Evolutionary conservation across 2,888 invertebrate genomes (phyloP), one percentile per base, ranked within the genome.

Genomic region (Agriopis aurantiaria): DNA sequence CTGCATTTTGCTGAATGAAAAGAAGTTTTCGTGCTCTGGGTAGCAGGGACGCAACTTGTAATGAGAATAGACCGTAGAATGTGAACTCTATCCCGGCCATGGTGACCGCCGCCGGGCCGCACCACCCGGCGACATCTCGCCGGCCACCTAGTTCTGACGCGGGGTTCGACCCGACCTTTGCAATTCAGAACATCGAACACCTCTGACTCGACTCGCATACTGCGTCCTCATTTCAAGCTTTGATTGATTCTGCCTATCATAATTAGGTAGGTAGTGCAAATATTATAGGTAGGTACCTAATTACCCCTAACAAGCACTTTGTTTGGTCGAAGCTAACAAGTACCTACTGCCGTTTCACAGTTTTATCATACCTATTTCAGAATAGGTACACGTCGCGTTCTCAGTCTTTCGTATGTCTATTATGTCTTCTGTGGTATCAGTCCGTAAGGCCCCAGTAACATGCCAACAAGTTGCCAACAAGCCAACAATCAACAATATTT

Each of bases 81-180:
- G 1, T 3, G 5, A 33, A 4, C 33, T 33, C 33, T 4, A 33
- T 12, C 6, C 56, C 33, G 33, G 5, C 5, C 4, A 3, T 3
- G 0, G 33, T 5, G 33, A 3, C 33, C 33, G 67, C 33, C 33
- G 67, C 79, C 73, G 79, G 59, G 74, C 74, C 75, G 78, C 63
- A 76, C 72, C 80, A 78, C 78, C 76, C 82, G 76, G 79, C 75
- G 80, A 74, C 64, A 71, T 75, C 76, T 6, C 76, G 69, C 69
- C 77, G 66, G 76, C 69, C 75, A 71, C 74, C 75, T 61, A 70
- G 68, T 73, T 75, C 63, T 40, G 58, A 65, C 12, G 46, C 33
- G 52, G 17, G 10, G 14, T 33, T 33, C 49, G 33, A 33, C 53
- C 43, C 45, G 63, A 17, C 55, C 51, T 56, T 48, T 41, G 40